Evolutionary conservation across 1,140 invertebrate genomes (phyloP), one percentile per base, ranked within the genome.

Genomic region (Oryzaephilus surinamensis): DNA sequence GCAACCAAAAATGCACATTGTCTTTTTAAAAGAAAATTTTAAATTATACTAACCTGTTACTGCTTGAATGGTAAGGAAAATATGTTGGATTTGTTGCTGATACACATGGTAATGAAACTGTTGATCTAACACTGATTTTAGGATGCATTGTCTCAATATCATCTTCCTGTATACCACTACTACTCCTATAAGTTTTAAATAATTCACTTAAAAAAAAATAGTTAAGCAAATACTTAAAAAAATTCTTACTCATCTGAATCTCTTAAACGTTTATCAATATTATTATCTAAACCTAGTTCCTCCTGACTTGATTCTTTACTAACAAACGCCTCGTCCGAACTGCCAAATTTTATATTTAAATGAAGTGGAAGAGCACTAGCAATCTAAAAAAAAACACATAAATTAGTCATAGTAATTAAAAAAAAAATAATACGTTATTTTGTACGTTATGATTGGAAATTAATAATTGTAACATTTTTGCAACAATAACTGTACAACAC

Each of bases 161-260:
- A 34, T 69, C 70, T 43, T 74, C 72, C 37, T 74, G 71, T 36
- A 67, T 62, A 45, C 72, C 67, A 43, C 71, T 67, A 61, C 73
- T 70, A 60, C 73, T 73, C 61, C 72, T 72, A 43, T 15, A 58
- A 45, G 24, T 36, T 15, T 15, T 29, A 33, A 40, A 26, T n/a
- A 27, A 19, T 24, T 23, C 16, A n/a, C 4, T n/a, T n/a, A 10
- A 38, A 12, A 30, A 7, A 19, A 11, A 30, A 23, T 32, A 30
- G 31, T 24, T 19, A 27, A 12, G 17, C 23, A 18, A 14, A 30
- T 21, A 12, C 16, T 18, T 6, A 18, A 37, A 38, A 36, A 26
- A 31, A 17, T 23, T 60, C 60, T 43, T 50, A 63, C 62, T 61
- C 62, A 36, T 62, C 60, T 10, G 60, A 62, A 51, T 63, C 60